Evolutionary conservation across 2,113 vertebrate genomes (phyloP).

Genomic region (Eulacestoma nigropectus): DNA sequence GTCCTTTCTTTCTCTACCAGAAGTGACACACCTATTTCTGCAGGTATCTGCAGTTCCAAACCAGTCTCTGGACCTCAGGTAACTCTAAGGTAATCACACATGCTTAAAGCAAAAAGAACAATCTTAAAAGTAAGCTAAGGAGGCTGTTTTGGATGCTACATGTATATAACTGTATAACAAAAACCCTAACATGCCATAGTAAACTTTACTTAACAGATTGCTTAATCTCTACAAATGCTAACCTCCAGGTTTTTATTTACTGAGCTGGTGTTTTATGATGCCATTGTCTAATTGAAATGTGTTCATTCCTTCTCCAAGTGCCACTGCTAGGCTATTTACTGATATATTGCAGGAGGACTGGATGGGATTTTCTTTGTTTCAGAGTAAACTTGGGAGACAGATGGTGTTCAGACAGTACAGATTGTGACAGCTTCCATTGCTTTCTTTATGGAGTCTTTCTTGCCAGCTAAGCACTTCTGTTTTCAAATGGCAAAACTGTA

Average conservation of each 20-base stretch:
- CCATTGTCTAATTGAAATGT: constrained; percentile 60
- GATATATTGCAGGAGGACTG: constrained; percentile 21
- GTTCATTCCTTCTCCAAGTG: constrained; percentile 44
- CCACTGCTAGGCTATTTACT: constrained; percentile 44
- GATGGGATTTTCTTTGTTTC: constrained; percentile 43
- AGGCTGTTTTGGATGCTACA: not conserved
- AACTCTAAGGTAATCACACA: not conserved
- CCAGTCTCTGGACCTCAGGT: not conserved
- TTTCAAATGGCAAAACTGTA: constrained; percentile 2
- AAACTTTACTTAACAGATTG: constrained; percentile 66
- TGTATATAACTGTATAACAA: not conserved
- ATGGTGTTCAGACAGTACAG: constrained; percentile 58
- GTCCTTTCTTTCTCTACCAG: not conserved
- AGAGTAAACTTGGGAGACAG: constrained; percentile 55
- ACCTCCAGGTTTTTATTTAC: constrained; percentile 44
- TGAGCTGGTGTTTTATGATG: constrained; percentile 35
- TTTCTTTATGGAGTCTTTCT: constrained; percentile 51
- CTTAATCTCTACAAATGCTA: constrained; percentile 54
- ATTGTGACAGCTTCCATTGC: constrained; percentile 56
- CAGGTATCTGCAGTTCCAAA: not conserved
- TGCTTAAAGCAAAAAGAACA: not conserved
- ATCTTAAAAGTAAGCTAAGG: not conserved
- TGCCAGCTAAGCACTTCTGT: constrained; percentile 32
- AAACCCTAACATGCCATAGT: not conserved
- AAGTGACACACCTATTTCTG: not conserved